These are phyloP conservation scores for Hemibagrus guttatus DNA, from an alignment of 2,797 vertebrate genomes.

Conservation along the genomic window DNA sequence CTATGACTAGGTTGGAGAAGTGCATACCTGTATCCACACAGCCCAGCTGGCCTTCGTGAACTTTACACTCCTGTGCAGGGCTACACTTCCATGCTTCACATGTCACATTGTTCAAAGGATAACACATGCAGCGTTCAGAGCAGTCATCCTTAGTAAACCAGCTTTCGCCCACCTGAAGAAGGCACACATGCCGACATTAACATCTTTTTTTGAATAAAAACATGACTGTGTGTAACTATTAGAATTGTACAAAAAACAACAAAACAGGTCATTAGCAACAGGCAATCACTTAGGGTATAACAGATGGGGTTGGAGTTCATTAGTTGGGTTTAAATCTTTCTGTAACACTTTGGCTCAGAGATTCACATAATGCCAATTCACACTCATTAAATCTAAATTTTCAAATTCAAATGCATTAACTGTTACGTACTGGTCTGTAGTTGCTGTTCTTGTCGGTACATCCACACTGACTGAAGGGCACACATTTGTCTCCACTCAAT, in stretches of 20 bases:
- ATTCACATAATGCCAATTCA: background rate
- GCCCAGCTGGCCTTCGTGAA: constrained; percentile 80
- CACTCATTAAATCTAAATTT: background rate
- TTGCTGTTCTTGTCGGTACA: constrained; percentile 76
- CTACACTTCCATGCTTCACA: constrained; percentile 84
- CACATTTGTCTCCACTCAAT: constrained; percentile 84
- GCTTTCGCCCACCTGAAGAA: constrained; percentile 76
- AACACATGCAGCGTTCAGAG: constrained; percentile 81
- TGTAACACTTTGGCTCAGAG: background rate
- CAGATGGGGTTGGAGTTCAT: background rate
- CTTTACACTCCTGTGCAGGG: constrained; percentile 78
- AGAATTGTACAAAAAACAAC: background rate
- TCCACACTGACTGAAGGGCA: constrained; percentile 79
- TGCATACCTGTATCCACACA: constrained; percentile 70
- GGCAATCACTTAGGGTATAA: background rate
- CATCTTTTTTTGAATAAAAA: constrained; percentile 2
- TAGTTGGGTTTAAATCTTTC: background rate
- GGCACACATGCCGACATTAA: constrained; percentile 15
- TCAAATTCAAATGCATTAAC: background rate
- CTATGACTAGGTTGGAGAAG: background rate
- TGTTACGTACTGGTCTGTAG: constrained; percentile 77
- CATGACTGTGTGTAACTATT: background rate
- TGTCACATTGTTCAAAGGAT: constrained; percentile 62
- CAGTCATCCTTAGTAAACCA: constrained; percentile 81
- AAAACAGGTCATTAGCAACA: background rate